Conservation (phyloP, 2,888 invertebrate species). For the Aelia acuminata region DNA sequence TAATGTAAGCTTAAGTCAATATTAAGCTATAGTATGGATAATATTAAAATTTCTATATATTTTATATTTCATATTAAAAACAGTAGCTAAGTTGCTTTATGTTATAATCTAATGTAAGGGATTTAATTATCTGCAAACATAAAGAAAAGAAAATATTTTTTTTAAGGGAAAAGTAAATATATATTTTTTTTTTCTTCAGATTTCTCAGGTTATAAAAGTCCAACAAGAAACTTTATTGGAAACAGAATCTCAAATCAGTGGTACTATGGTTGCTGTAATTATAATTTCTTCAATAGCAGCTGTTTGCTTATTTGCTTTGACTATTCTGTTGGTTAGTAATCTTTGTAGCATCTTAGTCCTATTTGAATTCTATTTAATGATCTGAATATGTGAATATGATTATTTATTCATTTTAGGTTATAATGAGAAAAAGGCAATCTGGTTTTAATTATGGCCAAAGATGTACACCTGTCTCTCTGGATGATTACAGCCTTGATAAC, state of each 20-base stretch:
- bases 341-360: background rate
- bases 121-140: background rate
- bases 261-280: conserved; percentile 83
- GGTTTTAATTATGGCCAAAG: conserved; percentile 87
- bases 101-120: background rate
- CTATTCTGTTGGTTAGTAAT: conserved; percentile 80
- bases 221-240: conserved; percentile 42
- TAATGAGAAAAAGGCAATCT: conserved; percentile 86
- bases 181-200: conserved; percentile 37
- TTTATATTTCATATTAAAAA: background rate
- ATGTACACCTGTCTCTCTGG: conserved; percentile 89
- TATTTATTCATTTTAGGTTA: conserved; percentile 72
- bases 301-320: conserved; percentile 82
- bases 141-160: background rate
- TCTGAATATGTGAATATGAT: background rate
- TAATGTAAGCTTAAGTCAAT: background rate
- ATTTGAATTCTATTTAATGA: background rate
- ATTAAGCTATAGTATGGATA: no score
- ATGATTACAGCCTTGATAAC: conserved; percentile 91
- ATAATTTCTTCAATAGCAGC: conserved; percentile 86
- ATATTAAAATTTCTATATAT: background rate
- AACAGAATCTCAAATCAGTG: conserved; percentile 67
- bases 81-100: background rate
- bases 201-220: conserved; percentile 56
- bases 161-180: background rate